phyloP scores from a whole-genome alignment of 2,797 vertebrate genomes.

The Oceanodroma leucorhoa region DNA sequence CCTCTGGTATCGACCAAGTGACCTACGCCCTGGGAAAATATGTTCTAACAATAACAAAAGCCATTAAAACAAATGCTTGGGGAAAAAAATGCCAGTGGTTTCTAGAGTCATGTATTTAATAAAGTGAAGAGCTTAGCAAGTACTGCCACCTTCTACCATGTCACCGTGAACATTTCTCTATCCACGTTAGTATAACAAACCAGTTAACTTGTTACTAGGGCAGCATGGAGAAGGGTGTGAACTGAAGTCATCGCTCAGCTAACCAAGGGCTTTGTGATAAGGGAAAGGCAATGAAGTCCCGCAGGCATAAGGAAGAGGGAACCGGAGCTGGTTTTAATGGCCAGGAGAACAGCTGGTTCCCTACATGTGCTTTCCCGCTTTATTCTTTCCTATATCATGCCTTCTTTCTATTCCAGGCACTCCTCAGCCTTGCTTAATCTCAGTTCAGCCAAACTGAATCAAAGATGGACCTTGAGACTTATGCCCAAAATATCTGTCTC shows the following conservation, averaged over 20 bases:
- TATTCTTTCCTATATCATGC: background rate
- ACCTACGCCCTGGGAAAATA: slow-evolving; percentile 1
- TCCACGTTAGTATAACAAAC: background rate
- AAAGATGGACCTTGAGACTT: background rate
- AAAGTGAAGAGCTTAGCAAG: background rate
- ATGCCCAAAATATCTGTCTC: background rate
- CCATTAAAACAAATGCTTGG: background rate
- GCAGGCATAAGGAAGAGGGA: background rate
- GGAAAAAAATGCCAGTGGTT: background rate
- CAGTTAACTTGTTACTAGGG: background rate
- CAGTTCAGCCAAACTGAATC: background rate
- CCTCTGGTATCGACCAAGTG: background rate
- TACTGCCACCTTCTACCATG: background rate
- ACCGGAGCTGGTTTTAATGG: background rate
- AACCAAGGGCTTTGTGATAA: background rate
- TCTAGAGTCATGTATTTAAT: background rate
- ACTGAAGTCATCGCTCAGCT: background rate
- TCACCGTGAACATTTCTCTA: background rate
- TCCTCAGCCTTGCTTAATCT: background rate
- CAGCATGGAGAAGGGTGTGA: background rate
- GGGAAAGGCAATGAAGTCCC: background rate
- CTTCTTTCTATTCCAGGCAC: background rate
- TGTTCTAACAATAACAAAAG: background rate
- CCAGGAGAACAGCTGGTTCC: background rate
- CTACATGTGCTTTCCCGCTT: rapidly evolving